Conservation (phyloP, 2,113 vertebrate species). For the Craseonycteris thonglongyai region DNA sequence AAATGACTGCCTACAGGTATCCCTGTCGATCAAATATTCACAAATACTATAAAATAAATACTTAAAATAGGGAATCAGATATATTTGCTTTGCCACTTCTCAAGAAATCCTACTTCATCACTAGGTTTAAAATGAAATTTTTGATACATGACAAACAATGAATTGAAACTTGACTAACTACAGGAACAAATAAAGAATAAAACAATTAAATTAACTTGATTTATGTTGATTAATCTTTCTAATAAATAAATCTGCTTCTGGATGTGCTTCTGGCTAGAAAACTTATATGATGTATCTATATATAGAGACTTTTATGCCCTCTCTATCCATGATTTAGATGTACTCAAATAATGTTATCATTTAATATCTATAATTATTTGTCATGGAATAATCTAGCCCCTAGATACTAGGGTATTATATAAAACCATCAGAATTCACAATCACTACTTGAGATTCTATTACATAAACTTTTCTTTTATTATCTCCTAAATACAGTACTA, state of each 20-base stretch:
- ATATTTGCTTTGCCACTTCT: background rate
- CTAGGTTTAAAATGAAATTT: background rate
- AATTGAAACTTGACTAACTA: background rate
- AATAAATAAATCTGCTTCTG: background rate
- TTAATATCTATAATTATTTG: background rate
- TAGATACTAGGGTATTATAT: background rate
- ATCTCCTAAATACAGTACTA: background rate
- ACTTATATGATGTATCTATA: background rate
- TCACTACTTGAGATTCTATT: background rate
- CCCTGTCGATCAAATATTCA: background rate
- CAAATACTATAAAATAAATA: background rate
- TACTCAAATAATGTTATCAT: background rate
- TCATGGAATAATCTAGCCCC: background rate
- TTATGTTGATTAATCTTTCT: background rate
- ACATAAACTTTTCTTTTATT: background rate
- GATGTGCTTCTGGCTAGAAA: background rate
- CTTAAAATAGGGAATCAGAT: background rate
- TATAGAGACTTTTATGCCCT: background rate
- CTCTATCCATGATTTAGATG: background rate
- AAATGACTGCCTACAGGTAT: background rate
- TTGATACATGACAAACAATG: background rate
- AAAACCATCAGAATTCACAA: background rate
- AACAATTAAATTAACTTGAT: background rate
- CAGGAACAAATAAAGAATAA: background rate
- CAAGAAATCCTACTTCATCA: background rate